phyloP scores from a whole-genome alignment of 2,113 vertebrate genomes.

The Heterotis niloticus region DNA sequence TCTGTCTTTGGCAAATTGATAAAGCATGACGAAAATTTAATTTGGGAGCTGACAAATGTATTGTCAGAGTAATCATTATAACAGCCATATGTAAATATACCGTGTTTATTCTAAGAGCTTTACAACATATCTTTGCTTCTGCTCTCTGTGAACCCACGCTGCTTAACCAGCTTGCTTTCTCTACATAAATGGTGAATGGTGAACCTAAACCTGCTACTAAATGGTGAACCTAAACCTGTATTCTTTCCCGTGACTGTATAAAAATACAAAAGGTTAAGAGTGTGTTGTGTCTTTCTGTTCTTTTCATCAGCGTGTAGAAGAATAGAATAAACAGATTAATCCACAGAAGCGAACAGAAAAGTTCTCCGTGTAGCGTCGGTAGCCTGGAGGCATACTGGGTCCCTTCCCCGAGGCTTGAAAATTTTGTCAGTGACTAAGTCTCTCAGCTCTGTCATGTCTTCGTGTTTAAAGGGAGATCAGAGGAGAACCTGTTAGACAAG shows the following conservation, averaged over 20 bases:
- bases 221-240: background rate
- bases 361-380: too few species aligned
- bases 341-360: background rate
- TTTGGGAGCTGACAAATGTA: too few species aligned
- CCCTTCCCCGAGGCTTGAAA: background rate
- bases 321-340: conserved; percentile 1
- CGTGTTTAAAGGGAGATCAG: background rate
- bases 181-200: too few species aligned
- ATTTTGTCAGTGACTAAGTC: background rate
- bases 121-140: background rate
- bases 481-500: background rate
- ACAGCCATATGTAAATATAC: too few species aligned
- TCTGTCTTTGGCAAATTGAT: conserved; percentile 30
- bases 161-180: too few species aligned
- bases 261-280: background rate
- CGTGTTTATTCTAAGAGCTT: too few species aligned
- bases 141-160: too few species aligned
- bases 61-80: too few species aligned
- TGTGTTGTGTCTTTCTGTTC: background rate
- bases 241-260: background rate
- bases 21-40: conserved; percentile 27
- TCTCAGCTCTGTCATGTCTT: background rate
- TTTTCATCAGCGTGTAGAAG: background rate
- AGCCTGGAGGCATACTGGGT: background rate
- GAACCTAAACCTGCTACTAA: background rate